These are phyloP conservation scores for Phalacrocorax pelagicus DNA, from an alignment of 2,113 vertebrate species.

Conservation along the genomic window DNA sequence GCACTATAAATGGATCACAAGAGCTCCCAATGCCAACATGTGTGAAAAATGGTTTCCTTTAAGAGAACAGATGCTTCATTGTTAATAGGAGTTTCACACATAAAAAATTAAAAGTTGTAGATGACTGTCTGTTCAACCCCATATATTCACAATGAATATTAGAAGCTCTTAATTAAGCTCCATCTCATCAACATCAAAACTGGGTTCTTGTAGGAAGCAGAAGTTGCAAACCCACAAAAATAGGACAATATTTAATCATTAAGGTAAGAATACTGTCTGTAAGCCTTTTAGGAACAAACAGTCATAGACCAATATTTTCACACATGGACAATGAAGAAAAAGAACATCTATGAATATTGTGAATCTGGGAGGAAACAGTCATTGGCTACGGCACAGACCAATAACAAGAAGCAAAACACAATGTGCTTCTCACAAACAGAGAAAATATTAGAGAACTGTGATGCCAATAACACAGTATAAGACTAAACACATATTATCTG, in stretches of 20 bases:
- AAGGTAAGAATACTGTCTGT: neutral
- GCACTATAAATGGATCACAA: neutral
- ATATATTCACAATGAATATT: slow-evolving; percentile 29
- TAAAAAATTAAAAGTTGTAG: slow-evolving; percentile 54
- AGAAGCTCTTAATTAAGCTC: slow-evolving; percentile 37
- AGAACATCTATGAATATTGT: neutral
- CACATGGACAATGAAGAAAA: neutral
- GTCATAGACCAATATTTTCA: neutral
- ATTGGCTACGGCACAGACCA: neutral
- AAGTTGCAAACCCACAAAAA: slow-evolving; percentile 10
- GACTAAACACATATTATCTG: neutral
- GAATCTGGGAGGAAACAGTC: neutral
- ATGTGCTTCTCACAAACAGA: neutral
- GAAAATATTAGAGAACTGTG: neutral
- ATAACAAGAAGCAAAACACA: neutral
- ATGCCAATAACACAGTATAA: neutral
- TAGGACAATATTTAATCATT: neutral
- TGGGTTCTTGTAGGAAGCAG: neutral
- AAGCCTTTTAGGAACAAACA: neutral
- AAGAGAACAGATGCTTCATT: slow-evolving; percentile 64
- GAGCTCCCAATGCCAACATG: neutral
- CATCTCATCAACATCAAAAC: neutral
- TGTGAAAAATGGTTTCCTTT: slow-evolving; percentile 29
- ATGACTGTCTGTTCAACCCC: slow-evolving; percentile 16
- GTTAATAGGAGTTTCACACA: slow-evolving; percentile 37